Percentiles rank a stretch among this genome's conserved stretches.
Evolutionary conservation across 2,113 vertebrate genomes (phyloP).

Genomic region (Odocoileus virginianus): DNA sequence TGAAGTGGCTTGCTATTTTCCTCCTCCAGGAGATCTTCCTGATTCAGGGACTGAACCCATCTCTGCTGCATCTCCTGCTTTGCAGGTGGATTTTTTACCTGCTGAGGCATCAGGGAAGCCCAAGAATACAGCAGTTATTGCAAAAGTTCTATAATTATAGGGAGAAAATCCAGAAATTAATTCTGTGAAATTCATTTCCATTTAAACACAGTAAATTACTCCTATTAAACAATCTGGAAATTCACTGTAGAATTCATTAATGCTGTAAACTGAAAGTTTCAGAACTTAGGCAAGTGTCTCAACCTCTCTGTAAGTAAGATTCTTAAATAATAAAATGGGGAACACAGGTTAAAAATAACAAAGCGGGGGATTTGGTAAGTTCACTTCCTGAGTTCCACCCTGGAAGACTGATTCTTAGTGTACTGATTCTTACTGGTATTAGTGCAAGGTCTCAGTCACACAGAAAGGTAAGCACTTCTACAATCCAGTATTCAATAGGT

Average conservation of each 20-base stretch:
- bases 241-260: background rate
- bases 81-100: background rate
- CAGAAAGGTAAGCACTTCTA: background rate
- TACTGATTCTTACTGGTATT: background rate
- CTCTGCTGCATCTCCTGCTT: background rate
- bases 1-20: background rate
- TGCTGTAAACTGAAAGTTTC: background rate
- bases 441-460: background rate
- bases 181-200: background rate
- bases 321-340: background rate
- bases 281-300: background rate
- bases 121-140: background rate
- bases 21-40: background rate
- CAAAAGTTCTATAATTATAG: background rate
- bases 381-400: background rate
- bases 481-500: background rate
- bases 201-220: slow-evolving; percentile 7
- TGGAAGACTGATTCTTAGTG: background rate
- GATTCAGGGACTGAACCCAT: background rate
- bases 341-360: background rate
- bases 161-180: background rate
- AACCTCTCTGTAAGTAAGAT: background rate
- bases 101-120: background rate
- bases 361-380: background rate
- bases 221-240: background rate